These are phyloP conservation scores for Ceratosolen solmsi DNA, from an alignment of 1,140 invertebrate genomes.

Conservation along the genomic window DNA sequence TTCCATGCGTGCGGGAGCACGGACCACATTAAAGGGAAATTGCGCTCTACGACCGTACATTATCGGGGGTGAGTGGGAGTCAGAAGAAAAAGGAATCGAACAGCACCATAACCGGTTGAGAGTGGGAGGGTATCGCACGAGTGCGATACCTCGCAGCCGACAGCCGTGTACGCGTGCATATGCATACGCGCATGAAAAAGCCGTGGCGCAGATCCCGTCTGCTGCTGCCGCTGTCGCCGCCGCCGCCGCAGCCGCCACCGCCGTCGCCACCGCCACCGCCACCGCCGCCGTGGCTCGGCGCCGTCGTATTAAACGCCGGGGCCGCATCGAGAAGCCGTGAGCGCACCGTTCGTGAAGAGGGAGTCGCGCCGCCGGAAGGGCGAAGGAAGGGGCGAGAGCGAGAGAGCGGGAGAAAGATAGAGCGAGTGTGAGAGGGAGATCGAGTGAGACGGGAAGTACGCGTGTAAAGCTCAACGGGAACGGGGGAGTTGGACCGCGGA, in stretches of 20 bases:
- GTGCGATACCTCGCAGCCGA: background rate
- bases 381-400: conserved; percentile 43
- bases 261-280: background rate
- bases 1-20: too few relatives aligned
- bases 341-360: background rate
- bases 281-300: background rate
- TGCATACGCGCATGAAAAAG: background rate
- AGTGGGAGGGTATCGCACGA: background rate
- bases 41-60: too few relatives aligned
- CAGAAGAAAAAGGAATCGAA: background rate
- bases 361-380: background rate
- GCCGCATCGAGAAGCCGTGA: background rate
- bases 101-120: background rate
- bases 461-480: conserved; percentile 50
- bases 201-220: background rate
- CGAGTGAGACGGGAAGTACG: conserved; percentile 51
- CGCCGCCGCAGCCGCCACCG: background rate
- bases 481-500: conserved; percentile 58
- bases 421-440: conserved; percentile 25
- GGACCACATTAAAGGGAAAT: background rate
- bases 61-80: background rate
- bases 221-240: background rate
- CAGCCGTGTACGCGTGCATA: background rate
- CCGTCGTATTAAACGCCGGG: background rate
- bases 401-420: background rate